phyloP scores from a whole-genome alignment of 2,888 invertebrate genomes.

The Oxyscelio sp. region DNA sequence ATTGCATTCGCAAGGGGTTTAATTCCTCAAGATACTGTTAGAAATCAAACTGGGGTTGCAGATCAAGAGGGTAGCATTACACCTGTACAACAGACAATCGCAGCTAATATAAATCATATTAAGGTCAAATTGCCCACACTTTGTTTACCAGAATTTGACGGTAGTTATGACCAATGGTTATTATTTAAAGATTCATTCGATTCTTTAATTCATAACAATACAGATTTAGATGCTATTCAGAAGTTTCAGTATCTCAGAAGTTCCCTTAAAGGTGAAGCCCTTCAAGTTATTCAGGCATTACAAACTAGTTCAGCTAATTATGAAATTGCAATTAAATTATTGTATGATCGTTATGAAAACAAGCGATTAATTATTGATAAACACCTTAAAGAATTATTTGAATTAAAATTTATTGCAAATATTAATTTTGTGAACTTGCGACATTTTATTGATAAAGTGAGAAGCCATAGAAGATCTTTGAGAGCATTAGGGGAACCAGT shows the following conservation, averaged over 20 bases:
- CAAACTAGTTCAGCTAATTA: constrained; percentile 62
- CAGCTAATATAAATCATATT: background rate
- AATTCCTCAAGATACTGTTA: background rate
- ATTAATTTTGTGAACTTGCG: constrained; percentile 58
- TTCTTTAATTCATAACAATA: constrained; percentile 62
- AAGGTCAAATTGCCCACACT: constrained; percentile 60
- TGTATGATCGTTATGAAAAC: constrained; percentile 68
- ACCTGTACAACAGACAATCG: background rate
- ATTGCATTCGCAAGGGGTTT: constrained; percentile 4
- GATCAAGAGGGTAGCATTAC: background rate
- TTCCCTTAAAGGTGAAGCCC: constrained; percentile 59
- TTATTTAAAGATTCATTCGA: constrained; percentile 58
- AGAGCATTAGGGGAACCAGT: constrained; percentile 76
- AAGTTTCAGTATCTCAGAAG: constrained; percentile 66
- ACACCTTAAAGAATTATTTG: constrained; percentile 69
- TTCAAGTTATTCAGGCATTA: constrained; percentile 49
- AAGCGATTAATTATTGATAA: constrained; percentile 71
- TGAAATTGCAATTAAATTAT: constrained; percentile 56
- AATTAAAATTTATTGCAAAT: constrained; percentile 57
- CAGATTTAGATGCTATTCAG: constrained; percentile 47
- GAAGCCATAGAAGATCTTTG: constrained; percentile 70
- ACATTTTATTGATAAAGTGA: constrained; percentile 61
- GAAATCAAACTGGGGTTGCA: background rate
- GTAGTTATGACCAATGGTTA: constrained; percentile 53
- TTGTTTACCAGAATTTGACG: constrained; percentile 63